A percentile compares a stretch with the other conserved stretches of the same genome.
These are phyloP conservation scores for Synergus gifuensis DNA, from an alignment of 2,888 invertebrate species.

Conservation along the genomic window DNA sequence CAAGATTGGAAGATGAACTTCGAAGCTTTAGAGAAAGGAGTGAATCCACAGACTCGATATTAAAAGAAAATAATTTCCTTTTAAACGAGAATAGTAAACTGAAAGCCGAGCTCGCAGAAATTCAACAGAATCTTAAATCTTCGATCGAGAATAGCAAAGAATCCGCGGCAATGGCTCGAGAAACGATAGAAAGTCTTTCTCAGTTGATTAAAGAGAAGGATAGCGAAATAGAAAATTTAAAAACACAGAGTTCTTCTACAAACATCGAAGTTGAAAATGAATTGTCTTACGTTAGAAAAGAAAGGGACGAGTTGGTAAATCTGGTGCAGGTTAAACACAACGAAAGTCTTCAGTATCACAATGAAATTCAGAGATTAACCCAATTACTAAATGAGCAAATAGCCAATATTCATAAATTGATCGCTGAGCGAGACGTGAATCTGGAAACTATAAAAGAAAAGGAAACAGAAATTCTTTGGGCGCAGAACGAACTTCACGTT, in stretches of 20 bases:
- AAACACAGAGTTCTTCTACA: constrained; percentile 36
- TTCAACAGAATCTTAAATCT: constrained; percentile 46
- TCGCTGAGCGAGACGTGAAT: constrained; percentile 77
- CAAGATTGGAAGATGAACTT: constrained; percentile 14
- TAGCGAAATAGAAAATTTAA: constrained; percentile 73
- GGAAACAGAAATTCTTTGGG: constrained; percentile 67
- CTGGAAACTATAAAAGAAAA: constrained; percentile 65
- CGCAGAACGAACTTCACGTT: constrained; percentile 70
- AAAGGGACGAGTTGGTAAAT: constrained; percentile 85
- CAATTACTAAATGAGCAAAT: constrained; percentile 75
- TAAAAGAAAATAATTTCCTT: not conserved
- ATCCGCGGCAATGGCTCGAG: constrained; percentile 67
- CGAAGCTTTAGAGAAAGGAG: not conserved
- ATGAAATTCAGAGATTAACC: constrained; percentile 89
- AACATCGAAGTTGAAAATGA: constrained; percentile 56
- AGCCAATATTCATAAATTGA: constrained; percentile 75
- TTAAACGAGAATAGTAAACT: constrained; percentile 46
- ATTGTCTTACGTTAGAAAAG: constrained; percentile 75
- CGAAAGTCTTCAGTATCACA: constrained; percentile 91
- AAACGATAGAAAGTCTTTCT: constrained; percentile 74
- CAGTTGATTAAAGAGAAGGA: constrained; percentile 75
- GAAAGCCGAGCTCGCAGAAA: constrained; percentile 51
- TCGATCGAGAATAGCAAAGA: constrained; percentile 70
- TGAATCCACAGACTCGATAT: constrained; percentile 4
- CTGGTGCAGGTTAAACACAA: constrained; percentile 90